Evolutionary conservation across 2,113 vertebrate genomes (phyloP), one percentile per base, ranked within the genome.

Genomic region (Choloepus hoffmanni): DNA sequence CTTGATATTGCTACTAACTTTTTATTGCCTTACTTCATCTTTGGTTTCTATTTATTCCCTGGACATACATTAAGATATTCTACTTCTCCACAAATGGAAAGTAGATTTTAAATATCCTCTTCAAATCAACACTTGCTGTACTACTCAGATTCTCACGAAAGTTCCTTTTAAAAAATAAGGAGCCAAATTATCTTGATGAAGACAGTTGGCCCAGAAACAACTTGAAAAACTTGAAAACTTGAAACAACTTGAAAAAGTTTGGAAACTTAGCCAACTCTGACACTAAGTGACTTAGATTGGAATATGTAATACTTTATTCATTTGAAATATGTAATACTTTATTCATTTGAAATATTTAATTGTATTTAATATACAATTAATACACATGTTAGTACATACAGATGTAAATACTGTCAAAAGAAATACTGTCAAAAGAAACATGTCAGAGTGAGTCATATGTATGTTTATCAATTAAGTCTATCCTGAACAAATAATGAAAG

Each of bases 161-260:
- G 63, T 76, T 50, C 48, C 19, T 81, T 90, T 58, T 24, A 77
- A 82, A 92, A 87, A 53, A 53, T 15, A 63, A 18, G 23, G 40
- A 90, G 87, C 28, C 24, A 84, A 62, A 90, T 74, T 58, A 87
- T 77, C 48, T 92, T 70, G 90, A 3, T 87, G 86, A 67, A 90
- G 63, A 62, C 76, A 40, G 28, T 95, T 14, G 78, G 18, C 48
- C 70, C 36, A 68, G 23, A 48, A 84, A 40, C 28, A 60, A 67
- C 60, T 90, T 36, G 36, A 36, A 18, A 62, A 74, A 85, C 68
- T 36, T 36, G 36, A 36, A 36, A 36, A 36, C 36, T 36, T 36
- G 36, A 36, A 36, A 36, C 36, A 36, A 36, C 36, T 36, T 36
- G 36, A 36, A 36, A 36, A 90, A 67, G 90, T 83, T 79, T 90